A percentile compares a stretch with the other conserved stretches of the same genome.
Evolutionary conservation across 1,140 invertebrate genomes (phyloP).

Genomic region (Panulirus ornatus): DNA sequence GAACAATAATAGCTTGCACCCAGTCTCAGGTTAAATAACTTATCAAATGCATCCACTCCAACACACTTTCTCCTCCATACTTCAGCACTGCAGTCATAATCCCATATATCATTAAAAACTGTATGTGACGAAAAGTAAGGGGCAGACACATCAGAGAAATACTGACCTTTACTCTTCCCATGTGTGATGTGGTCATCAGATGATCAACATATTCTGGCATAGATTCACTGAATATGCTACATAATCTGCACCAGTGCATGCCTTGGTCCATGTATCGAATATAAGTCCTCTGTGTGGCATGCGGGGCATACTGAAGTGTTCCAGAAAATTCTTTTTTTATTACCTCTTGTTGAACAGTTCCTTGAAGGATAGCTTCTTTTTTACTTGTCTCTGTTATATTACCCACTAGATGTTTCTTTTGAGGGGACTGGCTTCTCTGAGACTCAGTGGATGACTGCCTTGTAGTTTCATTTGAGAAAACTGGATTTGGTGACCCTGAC

Average conservation of each 20-base stretch:
- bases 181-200: conserved; percentile 42
- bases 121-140: no score
- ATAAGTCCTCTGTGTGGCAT: conserved; percentile 33
- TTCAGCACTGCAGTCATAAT: no score
- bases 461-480: conserved; percentile 1
- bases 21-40: no score
- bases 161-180: conserved; percentile 70
- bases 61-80: no score
- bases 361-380: background rate
- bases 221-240: conserved; percentile 59
- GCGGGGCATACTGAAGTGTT: conserved; percentile 40
- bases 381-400: background rate
- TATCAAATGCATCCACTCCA: no score
- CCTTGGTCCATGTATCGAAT: conserved; percentile 63
- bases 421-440: background rate
- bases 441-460: background rate
- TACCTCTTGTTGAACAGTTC: background rate
- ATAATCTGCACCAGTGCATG: conserved; percentile 74
- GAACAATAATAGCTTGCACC: no score
- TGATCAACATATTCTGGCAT: conserved; percentile 51
- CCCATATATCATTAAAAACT: no score
- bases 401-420: background rate
- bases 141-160: no score
- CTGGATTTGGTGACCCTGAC: conserved; percentile 20
- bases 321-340: background rate